Evolutionary conservation across 2,797 vertebrate species (phyloP), one percentile per base, ranked within the genome.

Genomic region (Pangasius djambal): DNA sequence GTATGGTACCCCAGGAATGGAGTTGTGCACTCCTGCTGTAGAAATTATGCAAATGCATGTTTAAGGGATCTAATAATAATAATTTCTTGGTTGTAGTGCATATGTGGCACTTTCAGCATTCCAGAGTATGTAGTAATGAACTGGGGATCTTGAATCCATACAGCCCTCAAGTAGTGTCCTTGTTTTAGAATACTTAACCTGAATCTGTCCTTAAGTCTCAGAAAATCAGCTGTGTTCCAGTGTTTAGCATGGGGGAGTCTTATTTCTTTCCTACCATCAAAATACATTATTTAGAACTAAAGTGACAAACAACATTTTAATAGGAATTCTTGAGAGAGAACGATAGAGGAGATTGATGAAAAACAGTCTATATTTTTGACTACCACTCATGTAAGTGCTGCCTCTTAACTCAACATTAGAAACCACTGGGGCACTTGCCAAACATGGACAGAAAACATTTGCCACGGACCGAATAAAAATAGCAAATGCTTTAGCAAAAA

Each of bases 121-220:
- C 61, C 22, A 55, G 13, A 48, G 75, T 65, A 59, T 70, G 48
- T 81, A 69, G 20, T 81, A 86, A 88, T 57, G 31, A 69, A 59
- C 63, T 37, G 65, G 31, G 69, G 69, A 31, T 74, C 59, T 85
- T 69, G 44, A 84, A 72, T 57, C 83, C 63, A 83, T 31, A 52
- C 37, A 72, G 40, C 50, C 77, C 78, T 78, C 86, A 44, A 48
- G 86, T 59, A 48, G 31, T 70, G 86, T 86, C 67, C 69, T 57
- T 86, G 61, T 87, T 75, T 70, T 86, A n/a, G 48, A 75, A 63
- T 70, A 57, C 86, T 88, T 85, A 90, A 88, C 81, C 52, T 85
- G 15, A 57, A 87, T 89, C 48, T 79, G 63, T 50, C 85, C 57
- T 69, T 83, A 70, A 4, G 40, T 84, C 52, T 85, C 63, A 83